phyloP scores from a whole-genome alignment of 2,113 vertebrate genomes.

The Eretmochelys imbricata region DNA sequence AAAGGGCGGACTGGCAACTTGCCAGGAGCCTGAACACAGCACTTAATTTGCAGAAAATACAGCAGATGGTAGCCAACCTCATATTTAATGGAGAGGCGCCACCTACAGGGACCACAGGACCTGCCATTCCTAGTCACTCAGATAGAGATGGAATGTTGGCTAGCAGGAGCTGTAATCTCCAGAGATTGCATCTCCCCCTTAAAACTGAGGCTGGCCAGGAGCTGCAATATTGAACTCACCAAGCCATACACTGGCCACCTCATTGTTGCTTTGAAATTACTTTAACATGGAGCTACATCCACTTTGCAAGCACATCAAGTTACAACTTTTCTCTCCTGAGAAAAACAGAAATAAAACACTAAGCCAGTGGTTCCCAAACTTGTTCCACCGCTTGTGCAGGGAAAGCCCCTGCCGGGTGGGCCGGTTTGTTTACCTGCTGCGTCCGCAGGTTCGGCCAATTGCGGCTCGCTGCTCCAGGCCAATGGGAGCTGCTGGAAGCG shows the following conservation, averaged over 20 bases:
- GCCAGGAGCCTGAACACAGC: background rate
- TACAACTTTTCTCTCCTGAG: conserved; percentile 3
- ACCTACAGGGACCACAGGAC: background rate
- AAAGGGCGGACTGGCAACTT: background rate
- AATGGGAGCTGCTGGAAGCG: too few species aligned
- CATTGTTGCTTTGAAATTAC: background rate
- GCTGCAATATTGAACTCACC: fast-evolving
- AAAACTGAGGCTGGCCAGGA: background rate
- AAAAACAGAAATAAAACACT: conserved; percentile 11
- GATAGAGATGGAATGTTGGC: background rate
- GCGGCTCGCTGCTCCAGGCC: too few species aligned
- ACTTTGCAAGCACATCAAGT: background rate
- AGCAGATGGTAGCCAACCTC: background rate
- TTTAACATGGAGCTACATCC: background rate
- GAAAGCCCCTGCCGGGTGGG: too few species aligned
- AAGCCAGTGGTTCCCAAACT: background rate
- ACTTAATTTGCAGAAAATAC: background rate
- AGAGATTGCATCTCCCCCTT: background rate
- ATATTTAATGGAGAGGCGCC: background rate
- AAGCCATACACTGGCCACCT: background rate
- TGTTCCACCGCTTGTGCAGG: too few species aligned
- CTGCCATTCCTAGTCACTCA: background rate
- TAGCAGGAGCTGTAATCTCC: background rate
- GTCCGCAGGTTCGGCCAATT: too few species aligned
- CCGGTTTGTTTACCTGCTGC: too few species aligned